Percentiles rank a stretch among this genome's conserved stretches.
Conservation (phyloP, 2,797 vertebrate species). For the Squalus acanthias region DNA sequence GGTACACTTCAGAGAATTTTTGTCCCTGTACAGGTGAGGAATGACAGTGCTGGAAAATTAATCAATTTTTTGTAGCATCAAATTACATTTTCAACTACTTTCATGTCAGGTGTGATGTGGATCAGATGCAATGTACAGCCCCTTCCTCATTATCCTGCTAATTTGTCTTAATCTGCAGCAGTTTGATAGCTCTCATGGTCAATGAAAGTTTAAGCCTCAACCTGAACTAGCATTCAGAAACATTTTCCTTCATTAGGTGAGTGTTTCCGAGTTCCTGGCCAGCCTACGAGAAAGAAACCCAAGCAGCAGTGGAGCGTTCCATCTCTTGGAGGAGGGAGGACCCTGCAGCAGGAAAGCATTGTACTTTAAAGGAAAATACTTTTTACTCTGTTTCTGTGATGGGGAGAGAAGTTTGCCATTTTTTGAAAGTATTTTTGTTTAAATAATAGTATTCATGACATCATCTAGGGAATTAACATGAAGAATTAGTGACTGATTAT, state of each 20-base stretch:
- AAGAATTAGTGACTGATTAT: no score
- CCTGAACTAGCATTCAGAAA: neutral
- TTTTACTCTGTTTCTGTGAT: neutral
- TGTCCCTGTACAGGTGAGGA: neutral
- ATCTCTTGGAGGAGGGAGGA: neutral
- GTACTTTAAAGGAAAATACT: neutral
- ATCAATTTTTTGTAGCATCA: neutral
- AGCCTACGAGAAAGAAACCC: neutral
- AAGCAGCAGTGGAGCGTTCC: neutral
- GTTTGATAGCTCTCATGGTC: neutral
- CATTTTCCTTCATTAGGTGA: neutral
- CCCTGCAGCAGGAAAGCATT: neutral
- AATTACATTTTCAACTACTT: neutral
- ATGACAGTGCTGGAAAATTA: neutral
- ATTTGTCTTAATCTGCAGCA: neutral
- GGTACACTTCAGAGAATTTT: neutral
- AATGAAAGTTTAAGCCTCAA: neutral
- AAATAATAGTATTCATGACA: no score
- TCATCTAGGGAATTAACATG: no score
- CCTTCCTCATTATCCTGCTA: neutral
- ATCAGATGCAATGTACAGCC: neutral
- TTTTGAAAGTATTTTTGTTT: no score
- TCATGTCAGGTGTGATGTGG: neutral
- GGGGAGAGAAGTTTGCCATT: neutral
- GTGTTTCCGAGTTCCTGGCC: neutral